Base-by-base conservation (phyloP, 2,113 vertebrate genomes). In the Pelmatolapia mariae region DNA sequence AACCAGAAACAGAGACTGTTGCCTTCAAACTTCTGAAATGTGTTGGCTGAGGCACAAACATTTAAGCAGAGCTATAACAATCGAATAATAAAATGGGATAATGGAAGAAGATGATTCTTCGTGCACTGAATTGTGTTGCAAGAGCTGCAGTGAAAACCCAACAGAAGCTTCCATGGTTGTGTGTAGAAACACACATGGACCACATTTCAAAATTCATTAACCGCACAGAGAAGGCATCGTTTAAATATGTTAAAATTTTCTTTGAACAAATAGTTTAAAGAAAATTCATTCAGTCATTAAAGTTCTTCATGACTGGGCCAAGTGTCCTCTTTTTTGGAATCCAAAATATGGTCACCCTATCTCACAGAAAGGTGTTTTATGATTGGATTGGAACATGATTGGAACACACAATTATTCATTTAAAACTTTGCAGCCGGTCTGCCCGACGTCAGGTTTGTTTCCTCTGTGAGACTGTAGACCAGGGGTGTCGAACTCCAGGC, bases 371-470 rank as follows among this genome's bases (percentile, higher is more conserved):
- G 50, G 0, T 53, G 50, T 53, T 53, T 53, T 53, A 53, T 29
- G 29, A 29, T 29, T 29, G 29, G 29, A 29, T 29, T 29, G 29
- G 29, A 29, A 29, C 29, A 29, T 11, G 57, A 61, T 11, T 61
- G 59, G 29, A 66, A n/a, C 61, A 66, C 31, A 63, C 54, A 26
- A 36, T 11, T 36, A 36, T 36, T 66, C 10, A 36, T 7, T 66
- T 12, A 5, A 66, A 1, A 0, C 29, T 33, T 63, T 63, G 29
- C 29, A 63, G 59, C 9, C 0, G 16, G 59, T 59, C 56, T 29
- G 56, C 26, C 56, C 4, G 1, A 59, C 0, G 1, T 0, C 26
- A 18, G 13, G 26, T 63, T 61, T 61, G 57, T 61, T 63, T 63
- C 29, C 9, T 63, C 59, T 4, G 59, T 63, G 4, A 63, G 59